Base-by-base conservation (phyloP, 2,113 vertebrate species). In the Pandion haliaetus region DNA sequence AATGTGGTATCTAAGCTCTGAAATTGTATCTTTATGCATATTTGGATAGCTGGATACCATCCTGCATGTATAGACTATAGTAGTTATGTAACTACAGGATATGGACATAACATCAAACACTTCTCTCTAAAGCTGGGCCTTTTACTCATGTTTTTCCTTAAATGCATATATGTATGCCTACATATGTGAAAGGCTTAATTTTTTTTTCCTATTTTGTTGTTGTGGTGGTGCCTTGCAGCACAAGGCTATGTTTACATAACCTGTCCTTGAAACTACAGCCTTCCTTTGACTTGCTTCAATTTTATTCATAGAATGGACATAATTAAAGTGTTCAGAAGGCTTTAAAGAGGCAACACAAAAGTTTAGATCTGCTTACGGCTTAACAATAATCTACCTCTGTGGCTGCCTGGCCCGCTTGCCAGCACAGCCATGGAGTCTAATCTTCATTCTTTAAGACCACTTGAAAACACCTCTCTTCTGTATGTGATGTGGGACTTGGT, bases 201-300 rank as follows among this genome's bases (percentile, higher is more conserved):
- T 9, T 34, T 47, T 28, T 18, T 87, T 54, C 17, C 26, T 29
- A n/a, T n/a, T n/a, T 28, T 67, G 74, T 89, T 96, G 73, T 87
- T 93, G 5, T 23, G 42, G 83, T 80, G 67, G 55, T 29, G 3
- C 3, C 32, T 54, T 59, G 23, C 36, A 73, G 36, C 1, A 2
- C 66, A 34, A 85, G 83, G 14, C 20, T 74, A 45, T 63, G 24
- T 84, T 89, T 85, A 32, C 57, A 54, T 82, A 73, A 26, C 72
- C 79, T 92, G 44, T 86, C 90, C 91, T 98, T 96, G 90, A 95
- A 96, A 88, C 26, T 80, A 8, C 88, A 94, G 65, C 59, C 72
- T 97, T 93, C 55, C 76, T 96, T 92, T 72, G 76, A 77, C 66
- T 97, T 80, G 18, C 32, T 96, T 88, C 59, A 58, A 11, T 93